A percentile compares a stretch with the other conserved stretches of the same genome.
phyloP scores from a whole-genome alignment of 2,888 invertebrate species.

The Cistogaster globosa region DNA sequence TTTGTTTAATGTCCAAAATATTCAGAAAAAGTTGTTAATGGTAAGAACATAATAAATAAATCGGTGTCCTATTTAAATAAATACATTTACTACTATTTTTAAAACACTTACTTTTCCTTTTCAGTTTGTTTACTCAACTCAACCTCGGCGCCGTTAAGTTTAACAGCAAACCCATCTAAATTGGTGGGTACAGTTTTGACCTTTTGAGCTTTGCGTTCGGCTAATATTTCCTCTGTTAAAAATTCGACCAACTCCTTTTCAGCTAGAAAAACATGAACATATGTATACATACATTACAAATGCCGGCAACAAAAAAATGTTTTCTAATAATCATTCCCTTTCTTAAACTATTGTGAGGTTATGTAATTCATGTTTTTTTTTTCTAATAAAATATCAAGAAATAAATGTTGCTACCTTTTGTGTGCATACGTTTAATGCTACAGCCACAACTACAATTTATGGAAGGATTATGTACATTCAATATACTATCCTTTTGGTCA shows the following conservation, averaged over 20 bases:
- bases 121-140: constrained; percentile 89
- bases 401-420: constrained; percentile 86
- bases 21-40: too few relatives aligned
- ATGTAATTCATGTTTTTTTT: constrained; percentile 74
- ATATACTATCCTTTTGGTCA: constrained; percentile 78
- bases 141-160: constrained; percentile 92
- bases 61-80: too few relatives aligned
- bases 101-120: constrained; percentile 84
- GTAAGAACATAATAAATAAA: too few relatives aligned
- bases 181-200: constrained; percentile 89
- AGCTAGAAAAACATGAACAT: constrained; percentile 84
- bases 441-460: constrained; percentile 88
- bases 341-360: constrained; percentile 75
- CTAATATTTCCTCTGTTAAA: constrained; percentile 95
- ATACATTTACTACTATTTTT: too few relatives aligned
- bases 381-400: background rate
- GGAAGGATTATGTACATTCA: constrained; percentile 85
- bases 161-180: constrained; percentile 92
- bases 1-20: too few relatives aligned
- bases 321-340: background rate
- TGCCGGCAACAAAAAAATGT: constrained; percentile 44
- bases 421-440: constrained; percentile 87
- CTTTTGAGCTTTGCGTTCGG: constrained; percentile 93
- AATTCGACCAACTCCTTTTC: constrained; percentile 95
- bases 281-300: constrained; percentile 3